Evolutionary conservation across 2,888 invertebrate species (phyloP), one percentile per base, ranked within the genome.

Genomic region (Nebria salina): DNA sequence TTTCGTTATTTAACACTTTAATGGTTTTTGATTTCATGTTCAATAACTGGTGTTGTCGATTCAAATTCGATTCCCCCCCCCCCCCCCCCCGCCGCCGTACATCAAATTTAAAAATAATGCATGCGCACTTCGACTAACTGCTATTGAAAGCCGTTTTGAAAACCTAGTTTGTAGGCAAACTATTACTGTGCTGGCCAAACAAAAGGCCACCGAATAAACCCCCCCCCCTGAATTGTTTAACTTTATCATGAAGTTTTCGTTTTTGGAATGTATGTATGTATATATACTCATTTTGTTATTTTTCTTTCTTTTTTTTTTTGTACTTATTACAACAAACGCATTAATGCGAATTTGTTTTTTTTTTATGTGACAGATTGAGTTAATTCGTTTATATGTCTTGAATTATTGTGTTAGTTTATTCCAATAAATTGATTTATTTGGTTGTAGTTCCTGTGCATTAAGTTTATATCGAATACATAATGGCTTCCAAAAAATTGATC

Each of bases 361-460:
- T 80, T 74, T 75, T 64, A 80, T 76, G 72, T 81, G 73, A 81
- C 81, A 81, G 70, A 81, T 75, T 81, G 81, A 81, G 76, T 81
- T 76, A 81, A 76, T 73, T 76, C 76, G 81, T 81, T 81, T 81
- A 76, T 81, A 81, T 81, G 65, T 81, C 66, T 81, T 76, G 72
- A 81, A 73, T 54, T 54, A 54, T 81, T 81, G 81, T 76, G 81
- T 81, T 81, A 81, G 81, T 81, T 81, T 73, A 81, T 81, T 81
- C 81, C 81, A 76, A 76, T 76, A 81, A 81, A 81, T 81, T 81
- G 81, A 81, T 81, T 81, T 81, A 81, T 81, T 80, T 81, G 81
- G 81, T 81, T 81, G 81, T 81, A 81, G 81, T 81, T 81, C 81
- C 81, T 81, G 81, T 81, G 81, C 76, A 81, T 81, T 81, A 81